These are phyloP conservation scores for Pempheris klunzingeri DNA, from an alignment of 2,797 vertebrate species.

Conservation along the genomic window DNA sequence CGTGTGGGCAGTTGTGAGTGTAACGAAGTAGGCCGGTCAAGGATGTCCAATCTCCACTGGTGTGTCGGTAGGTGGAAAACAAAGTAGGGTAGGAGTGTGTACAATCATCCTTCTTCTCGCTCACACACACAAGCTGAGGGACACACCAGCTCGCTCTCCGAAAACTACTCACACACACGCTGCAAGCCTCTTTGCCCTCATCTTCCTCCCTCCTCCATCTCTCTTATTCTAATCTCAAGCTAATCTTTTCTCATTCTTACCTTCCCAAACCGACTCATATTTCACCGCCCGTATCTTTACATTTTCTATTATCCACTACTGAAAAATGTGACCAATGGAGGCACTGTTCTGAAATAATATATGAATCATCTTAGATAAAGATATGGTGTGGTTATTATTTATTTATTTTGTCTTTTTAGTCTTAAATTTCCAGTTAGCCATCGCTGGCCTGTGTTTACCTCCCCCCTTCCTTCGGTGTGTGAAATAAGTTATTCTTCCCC, in stretches of 20 bases:
- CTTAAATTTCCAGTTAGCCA: constrained; percentile 66
- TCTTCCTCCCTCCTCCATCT: constrained; percentile 78
- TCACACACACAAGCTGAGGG: constrained; percentile 34
- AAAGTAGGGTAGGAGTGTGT: constrained; percentile 69
- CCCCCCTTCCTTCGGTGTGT: constrained; percentile 32
- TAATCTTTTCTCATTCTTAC: constrained; percentile 86
- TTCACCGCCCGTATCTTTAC: constrained; percentile 85
- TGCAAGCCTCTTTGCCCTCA: constrained; percentile 68
- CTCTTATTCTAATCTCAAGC: constrained; percentile 85
- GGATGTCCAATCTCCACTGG: constrained; percentile 59
- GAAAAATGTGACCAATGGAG: constrained; percentile 83
- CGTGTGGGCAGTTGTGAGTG: constrained; percentile 53
- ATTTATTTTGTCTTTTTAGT: constrained; percentile 59
- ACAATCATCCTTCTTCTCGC: constrained; percentile 65
- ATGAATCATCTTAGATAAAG: constrained; percentile 85
- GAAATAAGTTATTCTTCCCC: constrained; percentile 68
- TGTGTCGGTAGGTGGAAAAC: constrained; percentile 63
- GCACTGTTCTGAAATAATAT: constrained; percentile 82
- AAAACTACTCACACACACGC: constrained; percentile 65
- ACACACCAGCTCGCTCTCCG: constrained; percentile 49
- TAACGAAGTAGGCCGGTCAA: constrained; percentile 57
- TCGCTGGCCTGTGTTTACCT: constrained; percentile 40
- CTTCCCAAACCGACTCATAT: constrained; percentile 84
- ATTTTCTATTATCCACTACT: constrained; percentile 86
- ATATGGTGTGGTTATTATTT: constrained; percentile 74